Conservation (phyloP, 2,888 invertebrate genomes). For the Polia nebulosa region DNA sequence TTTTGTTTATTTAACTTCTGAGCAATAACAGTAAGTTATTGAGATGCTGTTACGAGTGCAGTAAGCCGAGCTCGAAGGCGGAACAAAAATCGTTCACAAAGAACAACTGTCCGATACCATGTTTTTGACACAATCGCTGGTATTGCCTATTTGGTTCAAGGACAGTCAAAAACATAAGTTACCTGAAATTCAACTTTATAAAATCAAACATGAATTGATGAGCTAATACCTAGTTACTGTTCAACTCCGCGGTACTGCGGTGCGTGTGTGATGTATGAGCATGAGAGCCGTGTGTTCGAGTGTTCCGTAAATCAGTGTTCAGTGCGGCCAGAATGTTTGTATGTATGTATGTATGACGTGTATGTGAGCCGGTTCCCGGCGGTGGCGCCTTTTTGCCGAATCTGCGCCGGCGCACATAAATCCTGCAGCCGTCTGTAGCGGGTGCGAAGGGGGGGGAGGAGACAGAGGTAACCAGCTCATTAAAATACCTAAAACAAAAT, state of each 20-base stretch:
- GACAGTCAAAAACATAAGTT: neutral
- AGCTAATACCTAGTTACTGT: no score
- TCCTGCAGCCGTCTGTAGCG: constrained; percentile 54
- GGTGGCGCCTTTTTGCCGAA: constrained; percentile 75
- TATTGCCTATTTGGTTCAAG: neutral
- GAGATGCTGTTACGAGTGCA: neutral
- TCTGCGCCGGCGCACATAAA: constrained; percentile 69
- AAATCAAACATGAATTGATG: constrained; percentile 2
- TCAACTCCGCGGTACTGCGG: no score
- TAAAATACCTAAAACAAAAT: constrained; percentile 85
- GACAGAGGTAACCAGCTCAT: constrained; percentile 76
- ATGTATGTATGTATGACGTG: constrained; percentile 6
- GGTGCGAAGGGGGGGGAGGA: constrained; percentile 34
- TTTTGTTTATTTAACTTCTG: constrained; percentile 8
- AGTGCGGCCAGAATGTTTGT: neutral
- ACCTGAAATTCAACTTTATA: neutral
- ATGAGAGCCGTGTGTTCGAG: neutral
- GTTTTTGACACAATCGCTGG: no score
- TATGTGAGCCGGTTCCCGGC: constrained; percentile 49
- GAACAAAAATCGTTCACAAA: neutral
- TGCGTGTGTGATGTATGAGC: no score
- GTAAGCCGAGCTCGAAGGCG: neutral
- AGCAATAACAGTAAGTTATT: neutral
- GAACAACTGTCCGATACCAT: neutral
- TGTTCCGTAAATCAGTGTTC: neutral